These are phyloP conservation scores for Jordanella pulchra DNA, from an alignment of 2,797 vertebrate genomes.

Conservation along the genomic window DNA sequence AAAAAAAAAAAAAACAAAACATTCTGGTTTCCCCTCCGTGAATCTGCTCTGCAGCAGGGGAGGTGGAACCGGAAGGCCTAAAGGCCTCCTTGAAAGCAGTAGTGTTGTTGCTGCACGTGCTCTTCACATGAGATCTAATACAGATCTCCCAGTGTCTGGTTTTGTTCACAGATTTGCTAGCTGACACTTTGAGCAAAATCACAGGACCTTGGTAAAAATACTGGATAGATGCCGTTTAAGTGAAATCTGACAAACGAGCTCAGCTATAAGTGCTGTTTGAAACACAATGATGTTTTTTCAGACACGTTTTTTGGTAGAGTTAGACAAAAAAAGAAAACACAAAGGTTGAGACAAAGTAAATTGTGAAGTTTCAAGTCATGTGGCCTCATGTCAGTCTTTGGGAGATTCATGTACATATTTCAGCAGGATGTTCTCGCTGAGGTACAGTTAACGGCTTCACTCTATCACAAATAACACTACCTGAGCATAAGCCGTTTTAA, in stretches of 20 bases:
- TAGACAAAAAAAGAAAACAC: constrained; percentile 37
- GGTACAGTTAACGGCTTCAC: constrained; percentile 42
- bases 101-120: constrained; percentile 56
- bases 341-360: constrained; percentile 45
- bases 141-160: constrained; percentile 64
- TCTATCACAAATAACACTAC: constrained; percentile 16
- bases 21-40: constrained; percentile 10
- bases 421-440: constrained; percentile 28
- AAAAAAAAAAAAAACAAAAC: too few species aligned
- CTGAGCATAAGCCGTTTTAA: constrained; percentile 49
- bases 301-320: constrained; percentile 75
- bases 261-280: constrained; percentile 77
- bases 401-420: constrained; percentile 27
- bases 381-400: constrained; percentile 32
- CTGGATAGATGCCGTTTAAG: constrained; percentile 50
- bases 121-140: constrained; percentile 47
- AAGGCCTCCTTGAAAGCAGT: constrained; percentile 52
- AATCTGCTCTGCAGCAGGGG: neutral
- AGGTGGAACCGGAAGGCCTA: constrained; percentile 33
- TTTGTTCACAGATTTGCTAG: constrained; percentile 54
- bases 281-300: constrained; percentile 74
- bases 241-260: constrained; percentile 59
- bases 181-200: constrained; percentile 57
- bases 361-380: constrained; percentile 50
- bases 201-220: constrained; percentile 64